These are phyloP conservation scores for Martes flavigula DNA, from an alignment of 2,797 vertebrate species.

Conservation along the genomic window DNA sequence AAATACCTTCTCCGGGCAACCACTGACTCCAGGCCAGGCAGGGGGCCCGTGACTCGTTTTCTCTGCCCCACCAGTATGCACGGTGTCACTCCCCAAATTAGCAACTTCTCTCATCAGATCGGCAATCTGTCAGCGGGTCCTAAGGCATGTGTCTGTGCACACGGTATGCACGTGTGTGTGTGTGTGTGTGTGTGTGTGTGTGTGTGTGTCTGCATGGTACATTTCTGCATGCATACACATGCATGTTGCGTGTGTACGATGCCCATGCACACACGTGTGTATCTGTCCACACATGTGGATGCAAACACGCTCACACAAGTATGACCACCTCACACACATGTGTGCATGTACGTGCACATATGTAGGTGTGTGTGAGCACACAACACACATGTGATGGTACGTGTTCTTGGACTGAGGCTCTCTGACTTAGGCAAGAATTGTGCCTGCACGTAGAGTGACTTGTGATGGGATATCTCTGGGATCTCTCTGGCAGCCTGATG, in stretches of 20 bases:
- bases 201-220: neutral
- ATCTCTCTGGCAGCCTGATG: neutral
- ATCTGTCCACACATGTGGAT: neutral
- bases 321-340: accelerated
- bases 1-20: neutral
- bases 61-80: neutral
- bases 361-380: neutral
- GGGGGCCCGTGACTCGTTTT: neutral
- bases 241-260: neutral
- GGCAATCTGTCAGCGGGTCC: neutral
- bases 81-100: neutral
- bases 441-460: neutral
- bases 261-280: too few relatives aligned
- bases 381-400: accelerated
- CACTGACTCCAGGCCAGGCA: too few relatives aligned
- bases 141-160: neutral
- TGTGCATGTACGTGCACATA: accelerated
- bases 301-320: accelerated
- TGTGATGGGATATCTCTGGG: neutral
- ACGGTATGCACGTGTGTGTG: too few relatives aligned
- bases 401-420: neutral
- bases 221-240: too few relatives aligned
- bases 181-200: neutral
- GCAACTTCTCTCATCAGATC: neutral
- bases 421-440: neutral